Base-by-base conservation (phyloP, 2,113 vertebrate species). In the Tragelaphus strepsiceros region DNA sequence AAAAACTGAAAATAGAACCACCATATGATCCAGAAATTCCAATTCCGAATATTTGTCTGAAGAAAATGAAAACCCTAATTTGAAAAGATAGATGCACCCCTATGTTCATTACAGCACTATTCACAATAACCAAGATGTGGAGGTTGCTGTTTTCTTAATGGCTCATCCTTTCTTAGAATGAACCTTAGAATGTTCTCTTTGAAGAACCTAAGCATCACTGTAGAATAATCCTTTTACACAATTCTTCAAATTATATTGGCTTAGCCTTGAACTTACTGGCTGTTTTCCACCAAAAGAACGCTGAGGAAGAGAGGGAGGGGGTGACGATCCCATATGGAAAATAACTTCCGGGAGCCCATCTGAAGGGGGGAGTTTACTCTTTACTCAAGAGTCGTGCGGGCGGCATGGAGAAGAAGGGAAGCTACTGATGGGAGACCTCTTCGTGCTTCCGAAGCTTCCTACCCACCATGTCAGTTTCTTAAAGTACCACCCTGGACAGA, bases 281-380 rank as follows among this genome's bases (percentile, higher is more conserved):
- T 64, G 24, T 61, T 81, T 12, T 2, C 2, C 43, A 14, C 28
- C 2, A 35, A 83, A 90, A 71, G 32, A 90, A 24, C 1, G 0
- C 35, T 21, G 15, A 77, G 5, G 12, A 86, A 17, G 32, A 28
- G 22, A 32, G 56, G 13, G 61, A 54, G 1, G 0, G 17, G 32
- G 9, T 49, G 32, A 5, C 1, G 28, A 39, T 10, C 6, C 22
- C 26, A 26, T 0, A 0, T n/a, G 32, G 28, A 43, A 81, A 80
- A 14, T n/a, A 7, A 4, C 14, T 46, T 74, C 4, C 2, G 4
- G 62, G 26, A 53, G 12, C 32, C n/a, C 2, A 15, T 35, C 59
- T 39, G 43, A 71, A 56, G 7, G 3, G 53, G 1, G 49, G 43
- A 56, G 6, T 7, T 58, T 78, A 26, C 13, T 83, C 51, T 58